Evolutionary conservation across 2,797 vertebrate species (phyloP).

Genomic region (Halcyon leucocephala): DNA sequence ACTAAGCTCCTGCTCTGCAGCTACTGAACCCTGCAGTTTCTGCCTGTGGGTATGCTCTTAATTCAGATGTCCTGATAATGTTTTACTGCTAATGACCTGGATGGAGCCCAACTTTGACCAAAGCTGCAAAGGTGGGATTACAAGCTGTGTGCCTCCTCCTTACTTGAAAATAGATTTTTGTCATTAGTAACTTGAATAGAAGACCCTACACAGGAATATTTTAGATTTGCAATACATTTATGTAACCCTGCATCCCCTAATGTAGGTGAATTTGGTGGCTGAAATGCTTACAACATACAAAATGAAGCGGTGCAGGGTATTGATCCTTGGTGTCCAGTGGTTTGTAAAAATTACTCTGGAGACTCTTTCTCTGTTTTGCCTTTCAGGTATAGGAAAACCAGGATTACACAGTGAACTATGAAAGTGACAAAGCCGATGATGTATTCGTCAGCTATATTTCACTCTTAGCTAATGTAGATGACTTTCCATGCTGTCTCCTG

Average conservation of each 20-base stretch:
- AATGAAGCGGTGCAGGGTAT: neutral
- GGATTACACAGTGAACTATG: neutral
- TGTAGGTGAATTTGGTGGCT: neutral
- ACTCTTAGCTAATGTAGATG: neutral
- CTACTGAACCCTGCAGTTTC: neutral
- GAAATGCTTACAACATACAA: rapidly evolving
- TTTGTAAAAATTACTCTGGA: neutral
- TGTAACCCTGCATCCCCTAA: neutral
- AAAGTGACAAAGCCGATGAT: neutral
- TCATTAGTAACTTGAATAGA: neutral
- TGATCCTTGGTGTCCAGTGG: neutral
- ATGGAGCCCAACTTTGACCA: neutral
- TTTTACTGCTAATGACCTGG: neutral
- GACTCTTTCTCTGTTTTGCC: neutral
- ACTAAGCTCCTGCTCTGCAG: neutral
- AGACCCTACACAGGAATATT: neutral
- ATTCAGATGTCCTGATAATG: neutral
- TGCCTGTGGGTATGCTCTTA: neutral
- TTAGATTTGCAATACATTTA: neutral
- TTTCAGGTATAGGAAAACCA: neutral
- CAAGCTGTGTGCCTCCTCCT: neutral
- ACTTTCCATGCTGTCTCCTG: neutral
- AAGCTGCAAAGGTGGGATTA: neutral
- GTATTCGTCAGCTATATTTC: neutral
- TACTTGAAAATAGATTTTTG: neutral